Evolutionary conservation across 2,888 invertebrate species (phyloP).

Genomic region (Pogonocherus hispidulus): DNA sequence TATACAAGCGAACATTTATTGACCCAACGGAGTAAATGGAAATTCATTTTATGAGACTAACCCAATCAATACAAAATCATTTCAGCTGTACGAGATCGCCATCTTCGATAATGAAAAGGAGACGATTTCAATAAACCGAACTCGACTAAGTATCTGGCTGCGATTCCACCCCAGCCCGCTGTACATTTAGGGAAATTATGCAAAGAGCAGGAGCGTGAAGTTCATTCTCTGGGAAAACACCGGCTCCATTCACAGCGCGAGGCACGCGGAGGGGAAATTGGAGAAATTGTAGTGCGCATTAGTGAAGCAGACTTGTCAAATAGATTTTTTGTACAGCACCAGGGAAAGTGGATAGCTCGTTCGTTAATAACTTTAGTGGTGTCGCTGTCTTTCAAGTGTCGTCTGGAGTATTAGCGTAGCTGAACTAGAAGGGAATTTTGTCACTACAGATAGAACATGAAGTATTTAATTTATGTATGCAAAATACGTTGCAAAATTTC

Average conservation of each 20-base stretch:
- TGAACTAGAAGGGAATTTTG: not conserved
- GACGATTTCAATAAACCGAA: not conserved
- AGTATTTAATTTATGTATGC: too few species aligned
- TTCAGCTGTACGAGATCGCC: not conserved
- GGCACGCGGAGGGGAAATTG: conserved; percentile 35
- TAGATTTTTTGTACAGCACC: conserved; percentile 21
- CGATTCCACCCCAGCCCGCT: conserved; percentile 1
- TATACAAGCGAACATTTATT: too few species aligned
- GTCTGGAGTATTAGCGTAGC: not conserved
- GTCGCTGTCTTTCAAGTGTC: not conserved
- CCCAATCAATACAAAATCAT: too few species aligned
- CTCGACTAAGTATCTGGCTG: not conserved
- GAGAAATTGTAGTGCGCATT: conserved; percentile 45
- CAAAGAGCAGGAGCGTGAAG: conserved; percentile 24
- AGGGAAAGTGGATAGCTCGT: conserved; percentile 13
- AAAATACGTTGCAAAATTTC: too few species aligned
- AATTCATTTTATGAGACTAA: too few species aligned
- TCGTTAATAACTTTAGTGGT: conserved; percentile 12
- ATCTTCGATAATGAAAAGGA: not conserved
- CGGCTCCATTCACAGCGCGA: conserved; percentile 34
- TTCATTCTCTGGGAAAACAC: conserved; percentile 18
- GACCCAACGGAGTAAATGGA: too few species aligned
- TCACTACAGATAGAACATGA: not conserved
- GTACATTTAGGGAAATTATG: conserved; percentile 30
- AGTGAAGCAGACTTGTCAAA: conserved; percentile 39